phyloP scores from a whole-genome alignment of 2,888 invertebrate species.

The Mesodorylaimus sp. region DNA sequence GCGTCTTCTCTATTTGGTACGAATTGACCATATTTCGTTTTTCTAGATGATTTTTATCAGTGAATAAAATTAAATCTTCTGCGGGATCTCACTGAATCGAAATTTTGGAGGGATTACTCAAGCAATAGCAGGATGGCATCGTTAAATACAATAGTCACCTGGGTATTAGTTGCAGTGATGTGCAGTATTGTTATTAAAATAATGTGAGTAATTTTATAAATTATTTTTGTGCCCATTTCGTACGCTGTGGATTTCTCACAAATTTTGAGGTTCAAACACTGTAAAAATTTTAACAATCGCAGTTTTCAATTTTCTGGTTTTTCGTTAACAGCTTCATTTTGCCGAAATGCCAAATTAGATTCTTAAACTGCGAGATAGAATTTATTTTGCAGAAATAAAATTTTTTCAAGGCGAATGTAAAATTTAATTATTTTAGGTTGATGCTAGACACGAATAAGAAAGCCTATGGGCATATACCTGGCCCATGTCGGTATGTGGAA shows the following conservation, averaged over 20 bases:
- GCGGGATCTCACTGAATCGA: no score
- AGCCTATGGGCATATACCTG: conserved; percentile 23
- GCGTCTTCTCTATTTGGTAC: no score
- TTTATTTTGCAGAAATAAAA: not conserved
- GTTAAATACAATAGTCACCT: not conserved
- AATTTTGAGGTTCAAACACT: not conserved
- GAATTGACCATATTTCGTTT: no score
- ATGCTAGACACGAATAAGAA: conserved; percentile 21
- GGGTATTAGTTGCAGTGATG: not conserved
- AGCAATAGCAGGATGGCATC: no score
- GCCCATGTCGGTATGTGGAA: conserved; percentile 18
- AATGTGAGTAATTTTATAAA: not conserved
- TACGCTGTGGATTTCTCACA: not conserved
- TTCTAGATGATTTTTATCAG: no score
- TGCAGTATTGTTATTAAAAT: conserved; percentile 1
- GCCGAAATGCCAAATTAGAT: not conserved
- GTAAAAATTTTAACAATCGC: not conserved
- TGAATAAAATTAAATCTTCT: no score
- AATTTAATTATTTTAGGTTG: conserved; percentile 16
- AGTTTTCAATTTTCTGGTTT: not conserved
- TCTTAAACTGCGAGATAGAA: no score
- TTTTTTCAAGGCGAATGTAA: not conserved
- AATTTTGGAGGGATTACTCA: no score
- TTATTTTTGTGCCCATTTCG: not conserved
- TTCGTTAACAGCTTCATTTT: not conserved